phyloP scores from a whole-genome alignment of 2,113 vertebrate genomes.

The Paraplagusia blochii region DNA sequence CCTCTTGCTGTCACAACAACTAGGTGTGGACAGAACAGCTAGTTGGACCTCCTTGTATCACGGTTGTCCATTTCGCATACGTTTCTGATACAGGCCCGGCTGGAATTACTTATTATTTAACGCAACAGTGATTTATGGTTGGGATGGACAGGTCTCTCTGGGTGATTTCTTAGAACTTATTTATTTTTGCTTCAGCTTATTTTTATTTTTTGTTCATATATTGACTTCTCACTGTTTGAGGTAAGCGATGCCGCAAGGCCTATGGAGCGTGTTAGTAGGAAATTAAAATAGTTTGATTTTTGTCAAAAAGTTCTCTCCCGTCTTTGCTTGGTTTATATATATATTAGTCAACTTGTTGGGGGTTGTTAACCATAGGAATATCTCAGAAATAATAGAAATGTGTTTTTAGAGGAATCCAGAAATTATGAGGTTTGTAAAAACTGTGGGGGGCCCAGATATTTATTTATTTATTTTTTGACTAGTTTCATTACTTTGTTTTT shows the following conservation, averaged over 20 bases:
- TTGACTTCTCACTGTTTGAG: conserved; percentile 3
- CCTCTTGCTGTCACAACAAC: too few species aligned
- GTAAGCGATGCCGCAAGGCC: conserved; percentile 1
- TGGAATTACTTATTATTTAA: conserved; percentile 36
- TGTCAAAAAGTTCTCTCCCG: not conserved
- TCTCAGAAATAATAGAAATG: too few species aligned
- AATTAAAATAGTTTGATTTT: conserved; percentile 1
- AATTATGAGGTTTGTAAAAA: too few species aligned
- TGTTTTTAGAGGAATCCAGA: too few species aligned
- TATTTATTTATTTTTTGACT: too few species aligned
- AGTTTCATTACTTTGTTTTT: too few species aligned
- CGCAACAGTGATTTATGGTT: conserved; percentile 24
- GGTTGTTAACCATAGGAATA: too few species aligned
- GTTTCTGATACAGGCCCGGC: conserved; percentile 14
- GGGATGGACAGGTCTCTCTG: conserved; percentile 11
- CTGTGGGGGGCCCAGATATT: too few species aligned
- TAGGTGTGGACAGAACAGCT: conserved; percentile 1
- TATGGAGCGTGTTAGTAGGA: not conserved
- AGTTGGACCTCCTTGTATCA: not conserved
- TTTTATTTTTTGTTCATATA: conserved; percentile 9
- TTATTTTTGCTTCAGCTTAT: conserved; percentile 5
- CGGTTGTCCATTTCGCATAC: conserved; percentile 14
- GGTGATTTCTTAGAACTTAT: not conserved
- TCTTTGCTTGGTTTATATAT: not conserved
- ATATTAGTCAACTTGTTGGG: too few species aligned